phyloP scores from a whole-genome alignment of 2,797 vertebrate species.

The Bucorvus abyssinicus region DNA sequence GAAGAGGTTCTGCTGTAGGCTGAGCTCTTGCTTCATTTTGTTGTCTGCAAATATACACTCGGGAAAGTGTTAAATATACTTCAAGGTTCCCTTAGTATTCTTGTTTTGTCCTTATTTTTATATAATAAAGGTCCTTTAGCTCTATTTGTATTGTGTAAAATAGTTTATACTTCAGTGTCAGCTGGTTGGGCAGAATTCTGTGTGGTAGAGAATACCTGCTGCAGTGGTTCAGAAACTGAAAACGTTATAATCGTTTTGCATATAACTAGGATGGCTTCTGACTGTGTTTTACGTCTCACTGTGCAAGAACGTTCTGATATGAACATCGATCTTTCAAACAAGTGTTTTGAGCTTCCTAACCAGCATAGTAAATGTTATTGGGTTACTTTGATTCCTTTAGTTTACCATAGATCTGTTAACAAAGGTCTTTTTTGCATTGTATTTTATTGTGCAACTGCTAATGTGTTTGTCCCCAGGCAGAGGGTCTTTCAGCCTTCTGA shows the following conservation, averaged over 20 bases:
- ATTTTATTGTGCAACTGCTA: not conserved
- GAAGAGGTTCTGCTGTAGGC: not conserved
- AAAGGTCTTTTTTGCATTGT: not conserved
- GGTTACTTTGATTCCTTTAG: not conserved
- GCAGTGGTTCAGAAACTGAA: not conserved
- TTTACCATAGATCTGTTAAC: not conserved
- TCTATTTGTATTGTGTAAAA: not conserved
- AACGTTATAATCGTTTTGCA: not conserved
- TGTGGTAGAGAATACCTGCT: not conserved
- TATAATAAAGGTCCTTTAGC: not conserved
- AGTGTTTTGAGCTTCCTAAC: not conserved
- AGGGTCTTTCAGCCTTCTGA: not conserved
- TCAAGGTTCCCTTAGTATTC: not conserved
- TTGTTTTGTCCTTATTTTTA: not conserved
- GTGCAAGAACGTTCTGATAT: not conserved
- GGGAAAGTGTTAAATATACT: not conserved
- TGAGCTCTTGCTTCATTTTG: not conserved
- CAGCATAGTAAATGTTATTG: not conserved
- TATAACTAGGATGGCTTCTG: not conserved
- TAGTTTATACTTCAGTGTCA: not conserved
- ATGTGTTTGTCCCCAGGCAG: not conserved
- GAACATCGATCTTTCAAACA: not conserved
- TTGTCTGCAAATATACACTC: not conserved
- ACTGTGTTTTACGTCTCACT: not conserved
- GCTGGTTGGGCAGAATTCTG: not conserved